phyloP scores from a whole-genome alignment of 2,113 vertebrate species.

The Sarotherodon lohbergeri region DNA sequence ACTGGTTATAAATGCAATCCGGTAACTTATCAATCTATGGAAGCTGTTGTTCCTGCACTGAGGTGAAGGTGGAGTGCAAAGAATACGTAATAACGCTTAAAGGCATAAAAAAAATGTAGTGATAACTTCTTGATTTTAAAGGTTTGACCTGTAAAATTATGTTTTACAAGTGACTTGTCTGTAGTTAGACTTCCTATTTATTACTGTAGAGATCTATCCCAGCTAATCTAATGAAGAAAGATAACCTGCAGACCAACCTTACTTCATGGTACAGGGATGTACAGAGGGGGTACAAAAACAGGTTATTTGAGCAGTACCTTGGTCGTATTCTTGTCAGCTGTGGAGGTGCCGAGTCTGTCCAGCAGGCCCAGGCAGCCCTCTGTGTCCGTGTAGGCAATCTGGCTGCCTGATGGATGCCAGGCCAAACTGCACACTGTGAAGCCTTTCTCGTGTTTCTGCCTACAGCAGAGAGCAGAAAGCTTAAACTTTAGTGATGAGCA shows the following conservation, averaged over 20 bases:
- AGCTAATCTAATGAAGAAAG: background rate
- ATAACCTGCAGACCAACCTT: background rate
- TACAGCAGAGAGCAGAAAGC: slow-evolving; percentile 41
- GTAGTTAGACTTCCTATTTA: background rate
- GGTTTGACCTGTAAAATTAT: background rate
- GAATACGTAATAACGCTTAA: background rate
- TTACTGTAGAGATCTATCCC: background rate
- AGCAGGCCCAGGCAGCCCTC: slow-evolving; percentile 90
- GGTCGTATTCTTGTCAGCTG: background rate
- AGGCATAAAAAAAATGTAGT: background rate
- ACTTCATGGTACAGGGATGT: background rate
- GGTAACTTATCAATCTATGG: background rate
- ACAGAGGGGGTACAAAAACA: background rate
- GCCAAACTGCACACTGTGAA: slow-evolving; percentile 85
- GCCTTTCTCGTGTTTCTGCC: slow-evolving; percentile 90
- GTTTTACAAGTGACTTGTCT: background rate
- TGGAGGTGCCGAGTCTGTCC: slow-evolving; percentile 71
- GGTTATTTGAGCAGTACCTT: slow-evolving; percentile 5
- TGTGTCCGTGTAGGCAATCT: slow-evolving; percentile 87
- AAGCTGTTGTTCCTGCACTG: background rate
- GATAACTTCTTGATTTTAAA: background rate
- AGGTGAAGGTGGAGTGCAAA: background rate
- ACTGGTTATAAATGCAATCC: background rate
- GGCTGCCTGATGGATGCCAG: slow-evolving; percentile 82
- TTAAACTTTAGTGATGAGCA: background rate